Evolutionary conservation across 2,797 vertebrate species (phyloP).

Genomic region (Pseudomugil tenellus): DNA sequence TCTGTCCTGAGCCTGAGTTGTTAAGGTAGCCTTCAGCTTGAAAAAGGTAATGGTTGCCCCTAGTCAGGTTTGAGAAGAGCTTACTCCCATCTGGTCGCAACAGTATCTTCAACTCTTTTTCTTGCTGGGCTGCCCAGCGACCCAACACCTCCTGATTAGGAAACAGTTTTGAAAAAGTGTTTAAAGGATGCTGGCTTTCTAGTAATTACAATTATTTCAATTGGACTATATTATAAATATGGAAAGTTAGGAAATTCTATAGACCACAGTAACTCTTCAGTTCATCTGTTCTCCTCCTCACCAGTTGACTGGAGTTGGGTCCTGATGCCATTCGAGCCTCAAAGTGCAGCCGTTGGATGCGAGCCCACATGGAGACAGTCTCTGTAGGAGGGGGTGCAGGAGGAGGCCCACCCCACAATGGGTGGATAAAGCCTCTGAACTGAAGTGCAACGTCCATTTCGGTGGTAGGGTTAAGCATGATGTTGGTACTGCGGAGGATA

Average conservation of each 20-base stretch:
- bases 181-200: too few species aligned
- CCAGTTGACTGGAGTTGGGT: conserved; percentile 87
- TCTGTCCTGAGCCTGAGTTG: conserved; percentile 90
- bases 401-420: conserved; percentile 85
- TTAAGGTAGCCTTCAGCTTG: conserved; percentile 92
- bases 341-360: conserved; percentile 91
- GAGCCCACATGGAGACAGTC: conserved; percentile 89
- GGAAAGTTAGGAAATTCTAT: background rate
- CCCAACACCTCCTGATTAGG: conserved; percentile 87
- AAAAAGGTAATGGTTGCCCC: conserved; percentile 90
- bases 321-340: conserved; percentile 86
- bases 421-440: conserved; percentile 92
- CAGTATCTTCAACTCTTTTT: conserved; percentile 86
- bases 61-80: conserved; percentile 88
- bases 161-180: background rate
- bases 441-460: conserved; percentile 92
- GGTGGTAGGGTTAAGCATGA: conserved; percentile 89
- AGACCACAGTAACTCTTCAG: background rate
- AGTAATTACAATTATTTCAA: background rate
- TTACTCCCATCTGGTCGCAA: conserved; percentile 85
- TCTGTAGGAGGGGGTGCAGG: conserved; percentile 80
- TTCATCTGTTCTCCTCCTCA: conserved; percentile 62
- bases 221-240: background rate
- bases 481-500: conserved; percentile 90
- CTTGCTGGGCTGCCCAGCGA: conserved; percentile 90